Evolutionary conservation across 2,797 vertebrate genomes (phyloP).

Genomic region (Harpagifer antarcticus): DNA sequence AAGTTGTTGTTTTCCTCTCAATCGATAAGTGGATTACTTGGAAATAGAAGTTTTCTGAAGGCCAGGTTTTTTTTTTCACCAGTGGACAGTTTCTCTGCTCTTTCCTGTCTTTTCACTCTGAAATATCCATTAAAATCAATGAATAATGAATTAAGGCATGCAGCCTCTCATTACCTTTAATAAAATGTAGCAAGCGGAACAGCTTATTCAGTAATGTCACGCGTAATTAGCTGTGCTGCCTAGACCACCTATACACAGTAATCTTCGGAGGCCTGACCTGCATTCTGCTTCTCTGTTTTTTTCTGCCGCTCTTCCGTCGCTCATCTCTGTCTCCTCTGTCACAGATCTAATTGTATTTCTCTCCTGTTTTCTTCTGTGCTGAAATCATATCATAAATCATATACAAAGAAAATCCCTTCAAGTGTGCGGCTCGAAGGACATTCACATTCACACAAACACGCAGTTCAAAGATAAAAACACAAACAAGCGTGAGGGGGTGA

Average conservation of each 20-base stretch:
- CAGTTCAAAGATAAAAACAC: slow-evolving; percentile 44
- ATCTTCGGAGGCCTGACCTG: slow-evolving; percentile 73
- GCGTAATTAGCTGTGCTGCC: slow-evolving; percentile 76
- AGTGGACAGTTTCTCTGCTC: slow-evolving; percentile 24
- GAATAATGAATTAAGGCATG: slow-evolving; percentile 76
- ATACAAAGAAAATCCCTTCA: slow-evolving; percentile 63
- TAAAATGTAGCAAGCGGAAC: slow-evolving; percentile 80
- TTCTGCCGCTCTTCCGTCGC: slow-evolving; percentile 5
- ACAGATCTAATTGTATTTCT: slow-evolving; percentile 18
- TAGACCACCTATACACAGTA: slow-evolving; percentile 75
- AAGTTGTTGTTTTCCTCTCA: not conserved
- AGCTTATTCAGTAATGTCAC: slow-evolving; percentile 81
- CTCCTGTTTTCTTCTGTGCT: slow-evolving; percentile 10
- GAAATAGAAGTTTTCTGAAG: slow-evolving; percentile 36
- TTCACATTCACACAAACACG: slow-evolving; percentile 3
- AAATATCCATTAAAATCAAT: slow-evolving; percentile 77
- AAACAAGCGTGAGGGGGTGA: slow-evolving; percentile 43
- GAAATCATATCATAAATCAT: slow-evolving; percentile 70
- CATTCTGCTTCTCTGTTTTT: slow-evolving; percentile 50
- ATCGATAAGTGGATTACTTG: slow-evolving; percentile 44
- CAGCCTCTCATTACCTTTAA: slow-evolving; percentile 74
- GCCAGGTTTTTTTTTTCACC: slow-evolving; percentile 17
- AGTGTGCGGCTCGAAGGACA: slow-evolving; percentile 49
- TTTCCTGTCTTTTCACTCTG: slow-evolving; percentile 44
- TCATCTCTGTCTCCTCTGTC: slow-evolving; percentile 42